Evolutionary conservation across 2,797 vertebrate species (phyloP), one percentile per base, ranked within the genome.

Genomic region (Salmo trutta): DNA sequence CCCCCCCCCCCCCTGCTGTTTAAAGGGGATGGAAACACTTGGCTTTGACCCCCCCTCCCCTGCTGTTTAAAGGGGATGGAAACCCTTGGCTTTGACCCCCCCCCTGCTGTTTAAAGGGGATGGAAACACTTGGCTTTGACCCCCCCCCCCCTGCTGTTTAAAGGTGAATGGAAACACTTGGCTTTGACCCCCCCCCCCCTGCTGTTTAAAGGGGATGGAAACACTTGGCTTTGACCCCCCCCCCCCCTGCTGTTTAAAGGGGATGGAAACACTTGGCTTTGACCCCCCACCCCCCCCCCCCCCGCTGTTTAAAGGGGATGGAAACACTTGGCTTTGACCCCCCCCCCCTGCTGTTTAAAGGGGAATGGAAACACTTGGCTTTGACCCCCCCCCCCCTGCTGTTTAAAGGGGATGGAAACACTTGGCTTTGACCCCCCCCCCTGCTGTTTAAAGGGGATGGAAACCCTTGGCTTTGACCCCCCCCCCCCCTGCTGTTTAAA

Each of bases 81-180:
- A n/a, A n/a, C n/a, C n/a, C n/a, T n/a, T n/a, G n/a, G n/a, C n/a
- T n/a, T 10, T 51, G 27, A 27, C 27, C 29, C 0, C 29, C 71
- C 66, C 75, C 71, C 79, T 83, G 73, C 62, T 81, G 81, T 68
- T 56, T 56, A 41, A 31, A 67, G 4, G 59, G 3, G 53, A 52
- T 14, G n/a, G 29, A 47, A 31, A 31, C 16, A 75, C 51, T 41
- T 73, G 5, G 33, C 17, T 36, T 3, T 73, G 16, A 29, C 16
- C 56, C 31, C 71, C n/a, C n/a, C n/a, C n/a, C n/a, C n/a, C n/a
- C n/a, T n/a, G n/a, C n/a, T n/a, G n/a, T n/a, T n/a, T n/a, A n/a
- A n/a, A n/a, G n/a, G n/a, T n/a, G n/a, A n/a, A n/a, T n/a, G n/a
- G 27, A 53, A 31, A 41, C 15, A 74, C 47, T 41, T 29, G 27